Evolutionary conservation across 2,888 invertebrate species (phyloP).

Genomic region (Oligia strigilis): DNA sequence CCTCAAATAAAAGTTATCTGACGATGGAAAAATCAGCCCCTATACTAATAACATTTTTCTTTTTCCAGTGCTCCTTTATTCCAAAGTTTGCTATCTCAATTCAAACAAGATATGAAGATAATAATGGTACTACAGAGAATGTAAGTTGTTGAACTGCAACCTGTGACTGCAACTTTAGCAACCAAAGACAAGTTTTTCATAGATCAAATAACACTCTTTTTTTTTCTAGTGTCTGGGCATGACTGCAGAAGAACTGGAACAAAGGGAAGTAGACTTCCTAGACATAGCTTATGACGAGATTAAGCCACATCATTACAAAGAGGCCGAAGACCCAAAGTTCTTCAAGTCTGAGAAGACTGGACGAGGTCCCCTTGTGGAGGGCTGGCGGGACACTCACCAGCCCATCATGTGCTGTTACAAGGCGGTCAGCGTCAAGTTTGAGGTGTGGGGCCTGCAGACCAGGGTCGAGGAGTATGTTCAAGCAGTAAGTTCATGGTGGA

Average conservation of each 20-base stretch:
- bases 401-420: conserved; percentile 99
- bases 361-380: conserved; percentile 95
- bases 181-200: conserved; percentile 39
- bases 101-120: conserved; percentile 97
- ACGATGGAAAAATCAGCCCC: too few relatives aligned
- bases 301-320: conserved; percentile 96
- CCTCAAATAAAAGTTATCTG: not conserved
- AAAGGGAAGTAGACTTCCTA: conserved; percentile 94
- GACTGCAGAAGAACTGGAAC: conserved; percentile 93
- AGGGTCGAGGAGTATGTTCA: conserved; percentile 97
- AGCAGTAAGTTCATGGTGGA: conserved; percentile 88
- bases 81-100: conserved; percentile 96
- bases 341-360: conserved; percentile 95
- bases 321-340: conserved; percentile 96
- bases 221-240: conserved; percentile 93
- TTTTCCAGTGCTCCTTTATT: conserved; percentile 96
- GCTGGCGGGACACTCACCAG: conserved; percentile 93
- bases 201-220: not conserved
- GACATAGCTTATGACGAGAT: conserved; percentile 97
- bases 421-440: conserved; percentile 95
- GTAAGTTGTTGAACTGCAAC: conserved; percentile 89
- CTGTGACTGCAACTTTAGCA: not conserved
- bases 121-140: conserved; percentile 96
- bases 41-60: conserved; percentile 35
- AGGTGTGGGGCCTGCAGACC: conserved; percentile 98